A percentile compares a stretch with the other conserved stretches of the same genome.
phyloP scores from a whole-genome alignment of 1,140 invertebrate species.

The Zaprionus lachaisei region DNA sequence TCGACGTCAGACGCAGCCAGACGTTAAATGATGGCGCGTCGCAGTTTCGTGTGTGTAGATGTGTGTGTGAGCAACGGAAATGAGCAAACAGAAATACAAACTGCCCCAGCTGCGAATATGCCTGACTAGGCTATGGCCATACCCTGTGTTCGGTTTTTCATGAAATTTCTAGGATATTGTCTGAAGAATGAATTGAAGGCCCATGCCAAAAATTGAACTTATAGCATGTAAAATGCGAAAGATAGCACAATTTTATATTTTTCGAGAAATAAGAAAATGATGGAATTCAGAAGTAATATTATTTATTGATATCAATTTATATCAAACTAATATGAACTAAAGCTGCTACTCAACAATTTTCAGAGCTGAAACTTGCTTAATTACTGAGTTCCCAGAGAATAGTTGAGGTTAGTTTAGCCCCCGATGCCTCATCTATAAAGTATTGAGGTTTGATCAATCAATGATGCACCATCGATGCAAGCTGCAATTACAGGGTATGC shows the following conservation, averaged over 20 bases:
- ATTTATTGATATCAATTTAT: not conserved
- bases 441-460: too few species aligned
- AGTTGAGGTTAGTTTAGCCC: not conserved
- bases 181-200: not conserved
- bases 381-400: not conserved
- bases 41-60: slow-evolving; percentile 42
- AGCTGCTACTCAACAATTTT: not conserved
- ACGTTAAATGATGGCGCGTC: slow-evolving; percentile 63
- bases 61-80: slow-evolving; percentile 64
- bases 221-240: not conserved
- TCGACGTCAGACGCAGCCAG: slow-evolving; percentile 41
- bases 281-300: not conserved
- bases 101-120: not conserved
- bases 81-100: slow-evolving; percentile 70
- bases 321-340: not conserved
- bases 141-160: not conserved
- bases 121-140: not conserved
- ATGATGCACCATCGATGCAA: too few species aligned
- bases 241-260: not conserved
- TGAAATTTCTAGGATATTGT: not conserved
- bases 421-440: too few species aligned
- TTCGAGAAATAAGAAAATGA: not conserved
- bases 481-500: not conserved
- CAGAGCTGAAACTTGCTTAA: not conserved
- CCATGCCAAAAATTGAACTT: not conserved